Evolutionary conservation across 2,797 vertebrate species (phyloP), one percentile per base, ranked within the genome.

Genomic region (Mus minutoides): DNA sequence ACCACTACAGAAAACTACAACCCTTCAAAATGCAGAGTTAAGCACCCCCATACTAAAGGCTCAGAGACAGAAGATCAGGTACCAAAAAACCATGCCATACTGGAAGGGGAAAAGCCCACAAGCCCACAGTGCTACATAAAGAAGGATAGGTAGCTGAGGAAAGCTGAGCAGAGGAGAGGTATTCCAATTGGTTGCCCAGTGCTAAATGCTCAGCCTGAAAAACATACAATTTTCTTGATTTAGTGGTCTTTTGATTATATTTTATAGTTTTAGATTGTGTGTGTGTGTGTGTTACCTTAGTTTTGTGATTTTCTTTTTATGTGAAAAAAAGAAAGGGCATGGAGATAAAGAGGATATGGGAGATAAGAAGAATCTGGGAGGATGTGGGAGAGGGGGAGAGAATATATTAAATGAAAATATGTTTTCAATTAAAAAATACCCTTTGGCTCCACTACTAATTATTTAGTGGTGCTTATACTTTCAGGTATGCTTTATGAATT

Each of bases 401-500:
- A 43, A 43, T 29, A 60, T 82, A 82, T 4, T 60, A 21, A 58
- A 83, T 40, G 56, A 40, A 82, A 82, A 60, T 56, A 80, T 43
- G 14, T 60, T 83, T 83, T 60, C 56, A 83, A 83, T 19, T 60
- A 60, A 62, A 62, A 54, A 90, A 80, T 62, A 71, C 6, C 46
- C n/a, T 78, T 80, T 86, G 67, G 13, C 40, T 21, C 5, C 54
- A 7, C 4, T 60, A 40, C 40, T 31, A 92, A n/a, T 85, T 13
- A 43, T 90, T 34, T 49, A 93, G 52, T 80, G 7, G 34, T 86
- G 5, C 64, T 12, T 43, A 12, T 3, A 73, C 4, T 60, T 22
- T 71, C 76, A 40, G 46, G n/a, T 21, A 94, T 73, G 29, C 34
- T 96, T 94, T 92, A 84, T 87, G 54, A 87, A 84, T 89, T 89